Evolutionary conservation across 2,888 invertebrate species (phyloP), one percentile per base, ranked within the genome.

Genomic region (Eupsilia transversa): DNA sequence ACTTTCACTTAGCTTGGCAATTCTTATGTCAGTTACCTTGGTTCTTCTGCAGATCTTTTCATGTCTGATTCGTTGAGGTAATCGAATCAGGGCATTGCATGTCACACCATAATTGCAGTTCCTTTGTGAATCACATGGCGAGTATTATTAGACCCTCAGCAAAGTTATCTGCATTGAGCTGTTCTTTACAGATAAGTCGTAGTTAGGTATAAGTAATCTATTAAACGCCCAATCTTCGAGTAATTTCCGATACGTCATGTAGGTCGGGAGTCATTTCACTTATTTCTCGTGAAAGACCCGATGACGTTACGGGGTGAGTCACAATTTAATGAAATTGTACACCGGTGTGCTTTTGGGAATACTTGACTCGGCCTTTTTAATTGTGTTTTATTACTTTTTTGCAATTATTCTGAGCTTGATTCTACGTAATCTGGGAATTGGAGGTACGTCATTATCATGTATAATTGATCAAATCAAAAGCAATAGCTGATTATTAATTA

Each of bases 231-330:
- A 14, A 30, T 46, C 27, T 35, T 27, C 2, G 5, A 10, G 30
- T 49, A 33, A 27, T 80, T 64, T 77, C 52, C 52, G 30, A 74
- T 54, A 52, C 14, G 74, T 77, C 77, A 80, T 59, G 3, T 7
- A 9, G 27, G 49, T 33, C 12, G 77, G 17, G 38, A 66, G 30
- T 30, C 33, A 23, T 72, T 46, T 69, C 23, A 41, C 27, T 63
- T 49, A 20, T 17, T 80, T 64, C 57, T 73, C 33, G 17, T 14
- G 46, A 66, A 66, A 66, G 33, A 41, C 14, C 0, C 5, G 33
- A 35, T 61, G 75, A 66, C 76, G 67, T 75, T 76, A 81, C 7
- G 3, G 57, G 7, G 23, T 75, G 76, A 67, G 30, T 81, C 67
- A 81, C 38, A 54, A 35, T 54, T 57, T 38, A 2, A 46, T 79